Conservation (phyloP, 1,140 invertebrate species). For the Aethina tumida region DNA sequence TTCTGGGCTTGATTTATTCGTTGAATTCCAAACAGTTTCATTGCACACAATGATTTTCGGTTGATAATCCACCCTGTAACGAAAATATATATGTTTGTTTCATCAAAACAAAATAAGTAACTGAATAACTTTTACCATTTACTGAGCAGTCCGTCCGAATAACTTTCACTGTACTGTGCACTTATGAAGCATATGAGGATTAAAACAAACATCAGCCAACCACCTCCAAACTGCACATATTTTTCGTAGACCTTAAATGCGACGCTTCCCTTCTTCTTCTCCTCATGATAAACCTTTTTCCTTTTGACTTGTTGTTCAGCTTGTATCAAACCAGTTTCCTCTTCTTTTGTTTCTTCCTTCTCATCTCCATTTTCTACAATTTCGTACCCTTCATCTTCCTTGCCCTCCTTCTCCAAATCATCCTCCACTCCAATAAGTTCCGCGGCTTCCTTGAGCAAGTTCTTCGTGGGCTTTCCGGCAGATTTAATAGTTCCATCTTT, state of each 20-base stretch:
- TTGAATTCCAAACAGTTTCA: conserved; percentile 10
- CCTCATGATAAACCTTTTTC: conserved; percentile 18
- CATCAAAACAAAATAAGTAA: conserved; percentile 2
- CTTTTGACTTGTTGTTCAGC: conserved; percentile 10
- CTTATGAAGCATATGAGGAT: conserved; percentile 11
- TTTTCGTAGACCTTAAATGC: conserved; percentile 13
- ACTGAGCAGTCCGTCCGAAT: conserved; percentile 16
- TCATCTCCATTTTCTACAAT: conserved; percentile 4
- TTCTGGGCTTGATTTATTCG: conserved; percentile 1
- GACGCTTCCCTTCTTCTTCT: conserved; percentile 18
- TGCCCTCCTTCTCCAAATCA: conserved; percentile 12
- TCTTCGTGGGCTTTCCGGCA: conserved; percentile 11
- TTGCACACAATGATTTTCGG: not conserved
- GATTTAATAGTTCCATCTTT: conserved; percentile 48
- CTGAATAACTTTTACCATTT: conserved; percentile 13
- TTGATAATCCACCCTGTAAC: not conserved
- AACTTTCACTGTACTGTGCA: conserved; percentile 12
- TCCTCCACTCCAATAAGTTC: conserved; percentile 16
- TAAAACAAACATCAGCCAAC: conserved; percentile 2
- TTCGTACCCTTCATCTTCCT: conserved; percentile 2
- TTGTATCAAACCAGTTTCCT: conserved; percentile 8
- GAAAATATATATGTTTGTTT: conserved; percentile 5
- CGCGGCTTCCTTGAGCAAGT: conserved; percentile 11
- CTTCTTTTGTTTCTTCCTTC: conserved; percentile 4
- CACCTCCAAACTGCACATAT: conserved; percentile 18